A percentile compares a stretch with the other conserved stretches of the same genome.
phyloP scores from a whole-genome alignment of 2,888 invertebrate species.

The Odontothrips loti region DNA sequence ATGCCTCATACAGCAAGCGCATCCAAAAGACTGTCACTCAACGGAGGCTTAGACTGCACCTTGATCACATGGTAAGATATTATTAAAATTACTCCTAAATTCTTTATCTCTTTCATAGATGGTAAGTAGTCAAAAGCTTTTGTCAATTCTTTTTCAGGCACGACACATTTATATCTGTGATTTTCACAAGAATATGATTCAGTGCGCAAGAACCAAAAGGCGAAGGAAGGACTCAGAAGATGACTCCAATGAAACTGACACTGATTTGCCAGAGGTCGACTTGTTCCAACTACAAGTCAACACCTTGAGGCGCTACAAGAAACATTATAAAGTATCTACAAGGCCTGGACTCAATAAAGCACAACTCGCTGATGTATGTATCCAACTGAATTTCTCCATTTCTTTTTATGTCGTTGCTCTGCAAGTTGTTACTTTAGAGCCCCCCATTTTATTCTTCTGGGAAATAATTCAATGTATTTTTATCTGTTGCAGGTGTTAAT shows the following conservation, averaged over 20 bases:
- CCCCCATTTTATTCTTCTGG: constrained; percentile 8
- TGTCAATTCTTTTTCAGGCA: constrained; percentile 56
- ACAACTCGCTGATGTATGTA: constrained; percentile 88
- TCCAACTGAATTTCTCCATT: constrained; percentile 7
- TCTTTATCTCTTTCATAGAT: neutral
- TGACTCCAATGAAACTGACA: constrained; percentile 90
- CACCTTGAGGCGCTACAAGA: constrained; percentile 88
- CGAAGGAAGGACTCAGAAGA: constrained; percentile 90
- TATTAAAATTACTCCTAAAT: neutral
- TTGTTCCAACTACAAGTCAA: constrained; percentile 90
- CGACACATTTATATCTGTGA: constrained; percentile 96
- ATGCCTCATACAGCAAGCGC: constrained; percentile 94
- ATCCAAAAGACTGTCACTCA: constrained; percentile 94
- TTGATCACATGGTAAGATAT: constrained; percentile 67
- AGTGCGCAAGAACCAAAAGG: constrained; percentile 88
- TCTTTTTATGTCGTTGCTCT: constrained; percentile 17
- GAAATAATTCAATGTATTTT: constrained; percentile 30
- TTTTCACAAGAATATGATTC: constrained; percentile 91
- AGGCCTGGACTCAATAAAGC: constrained; percentile 91
- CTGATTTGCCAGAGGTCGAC: constrained; percentile 87
- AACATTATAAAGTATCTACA: constrained; percentile 87
- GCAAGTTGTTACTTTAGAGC: neutral
- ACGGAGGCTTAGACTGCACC: constrained; percentile 79
- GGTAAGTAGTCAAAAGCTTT: constrained; percentile 1
- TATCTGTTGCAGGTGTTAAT: constrained; percentile 68